phyloP scores from a whole-genome alignment of 2,797 vertebrate species.

The Pangasius krempfi region DNA sequence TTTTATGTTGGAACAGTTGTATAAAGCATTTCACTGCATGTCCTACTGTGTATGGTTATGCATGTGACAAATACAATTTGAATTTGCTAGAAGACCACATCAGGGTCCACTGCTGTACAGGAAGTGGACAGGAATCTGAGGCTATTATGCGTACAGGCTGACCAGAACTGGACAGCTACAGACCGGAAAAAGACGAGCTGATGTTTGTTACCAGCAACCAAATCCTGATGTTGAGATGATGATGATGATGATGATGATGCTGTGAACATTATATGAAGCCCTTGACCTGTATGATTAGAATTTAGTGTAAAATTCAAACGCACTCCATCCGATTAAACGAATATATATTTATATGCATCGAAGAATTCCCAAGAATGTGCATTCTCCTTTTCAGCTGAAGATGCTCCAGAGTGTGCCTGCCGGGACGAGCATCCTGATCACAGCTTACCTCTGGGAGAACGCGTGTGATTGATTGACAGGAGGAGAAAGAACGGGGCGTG shows the following conservation, averaged over 20 bases:
- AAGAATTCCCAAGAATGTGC: too few species aligned
- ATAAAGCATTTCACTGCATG: too few species aligned
- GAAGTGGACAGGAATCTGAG: not conserved
- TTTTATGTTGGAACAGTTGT: too few species aligned
- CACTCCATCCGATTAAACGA: too few species aligned
- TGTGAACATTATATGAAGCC: not conserved
- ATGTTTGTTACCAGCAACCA: not conserved
- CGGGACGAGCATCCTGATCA: not conserved
- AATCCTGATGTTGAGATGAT: not conserved
- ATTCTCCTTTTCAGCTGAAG: not conserved
- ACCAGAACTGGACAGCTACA: not conserved
- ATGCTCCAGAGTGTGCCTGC: not conserved
- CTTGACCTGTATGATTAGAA: not conserved
- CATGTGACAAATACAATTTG: too few species aligned
- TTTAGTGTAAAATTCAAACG: not conserved
- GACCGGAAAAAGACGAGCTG: not conserved
- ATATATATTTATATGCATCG: not conserved
- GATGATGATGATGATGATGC: not conserved
- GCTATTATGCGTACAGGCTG: not conserved
- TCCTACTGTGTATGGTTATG: too few species aligned
- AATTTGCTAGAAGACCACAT: not conserved
- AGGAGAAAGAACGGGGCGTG: conserved; percentile 72
- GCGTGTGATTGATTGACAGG: conserved; percentile 64
- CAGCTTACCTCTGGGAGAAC: not conserved
- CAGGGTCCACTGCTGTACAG: not conserved